These are phyloP conservation scores for Pontoporia blainvillei DNA, from an alignment of 2,113 vertebrate genomes.

Conservation along the genomic window DNA sequence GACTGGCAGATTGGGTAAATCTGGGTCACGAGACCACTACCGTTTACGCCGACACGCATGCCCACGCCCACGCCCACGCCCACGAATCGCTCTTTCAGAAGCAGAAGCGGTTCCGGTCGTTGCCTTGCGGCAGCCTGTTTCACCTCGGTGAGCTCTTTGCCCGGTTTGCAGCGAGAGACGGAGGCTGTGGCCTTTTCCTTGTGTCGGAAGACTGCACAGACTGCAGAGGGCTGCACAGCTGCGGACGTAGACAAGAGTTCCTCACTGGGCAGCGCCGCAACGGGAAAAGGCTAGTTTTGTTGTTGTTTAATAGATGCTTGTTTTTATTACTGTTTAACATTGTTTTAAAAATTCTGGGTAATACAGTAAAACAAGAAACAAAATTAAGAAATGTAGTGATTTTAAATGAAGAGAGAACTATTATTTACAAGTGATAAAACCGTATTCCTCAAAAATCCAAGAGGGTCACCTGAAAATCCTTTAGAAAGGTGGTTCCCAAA, in stretches of 20 bases:
- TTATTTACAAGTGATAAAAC: not conserved
- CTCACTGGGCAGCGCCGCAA: not conserved
- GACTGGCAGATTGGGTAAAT: not conserved
- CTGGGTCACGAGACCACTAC: fast-evolving
- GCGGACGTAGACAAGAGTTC: not conserved
- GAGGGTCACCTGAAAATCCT: not conserved
- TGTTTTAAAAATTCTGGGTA: not conserved
- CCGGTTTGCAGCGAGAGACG: fast-evolving
- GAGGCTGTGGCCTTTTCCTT: not conserved
- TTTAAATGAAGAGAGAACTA: not conserved
- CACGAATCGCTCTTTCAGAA: not conserved
- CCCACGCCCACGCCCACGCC: fast-evolving
- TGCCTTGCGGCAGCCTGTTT: fast-evolving
- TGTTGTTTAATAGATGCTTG: not conserved
- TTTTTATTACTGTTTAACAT: not conserved
- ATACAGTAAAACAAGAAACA: not conserved
- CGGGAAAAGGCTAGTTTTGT: not conserved
- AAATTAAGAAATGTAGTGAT: not conserved
- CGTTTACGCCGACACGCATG: fast-evolving
- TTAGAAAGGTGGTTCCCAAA: not conserved
- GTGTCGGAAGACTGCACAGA: not conserved
- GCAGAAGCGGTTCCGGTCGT: not conserved
- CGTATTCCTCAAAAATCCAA: not conserved
- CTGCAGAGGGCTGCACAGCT: fast-evolving
- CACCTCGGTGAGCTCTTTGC: not conserved